These are phyloP conservation scores for Rhincodon typus DNA, from an alignment of 2,797 vertebrate genomes.

Conservation along the genomic window DNA sequence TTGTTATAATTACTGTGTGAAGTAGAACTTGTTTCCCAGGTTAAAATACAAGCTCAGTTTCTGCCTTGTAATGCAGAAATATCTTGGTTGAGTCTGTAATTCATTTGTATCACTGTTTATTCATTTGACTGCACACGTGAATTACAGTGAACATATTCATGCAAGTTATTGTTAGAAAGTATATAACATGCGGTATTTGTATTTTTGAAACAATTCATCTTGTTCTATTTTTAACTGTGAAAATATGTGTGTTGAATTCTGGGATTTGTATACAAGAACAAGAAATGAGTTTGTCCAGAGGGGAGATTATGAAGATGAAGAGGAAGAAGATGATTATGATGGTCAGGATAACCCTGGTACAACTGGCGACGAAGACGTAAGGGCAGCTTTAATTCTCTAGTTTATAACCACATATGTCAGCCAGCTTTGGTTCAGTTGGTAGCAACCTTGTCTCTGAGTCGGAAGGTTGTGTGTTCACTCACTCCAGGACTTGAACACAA, in stretches of 20 bases:
- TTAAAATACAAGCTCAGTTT: not conserved
- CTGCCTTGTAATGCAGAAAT: not conserved
- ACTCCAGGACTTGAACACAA: not conserved
- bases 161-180: not conserved
- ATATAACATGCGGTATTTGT: not conserved
- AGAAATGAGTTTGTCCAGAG: slow-evolving; percentile 97
- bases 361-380: slow-evolving; percentile 76
- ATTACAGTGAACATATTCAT: not conserved
- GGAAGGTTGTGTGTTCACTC: not conserved
- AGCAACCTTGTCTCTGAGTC: not conserved
- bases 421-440: not conserved
- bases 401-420: not conserved
- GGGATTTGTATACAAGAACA: slow-evolving; percentile 93
- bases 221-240: no score
- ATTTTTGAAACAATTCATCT: not conserved
- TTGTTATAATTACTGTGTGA: not conserved
- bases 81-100: not conserved
- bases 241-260: no score
- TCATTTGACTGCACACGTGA: not conserved
- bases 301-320: slow-evolving; percentile 80
- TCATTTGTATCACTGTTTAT: not conserved
- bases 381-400: not conserved
- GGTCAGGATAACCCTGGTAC: slow-evolving; percentile 70
- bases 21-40: not conserved
- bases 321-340: slow-evolving; percentile 84